A percentile compares a stretch with the other conserved stretches of the same genome.
Evolutionary conservation across 2,797 vertebrate genomes (phyloP).

Genomic region (Rhabdophis nuchalis): DNA sequence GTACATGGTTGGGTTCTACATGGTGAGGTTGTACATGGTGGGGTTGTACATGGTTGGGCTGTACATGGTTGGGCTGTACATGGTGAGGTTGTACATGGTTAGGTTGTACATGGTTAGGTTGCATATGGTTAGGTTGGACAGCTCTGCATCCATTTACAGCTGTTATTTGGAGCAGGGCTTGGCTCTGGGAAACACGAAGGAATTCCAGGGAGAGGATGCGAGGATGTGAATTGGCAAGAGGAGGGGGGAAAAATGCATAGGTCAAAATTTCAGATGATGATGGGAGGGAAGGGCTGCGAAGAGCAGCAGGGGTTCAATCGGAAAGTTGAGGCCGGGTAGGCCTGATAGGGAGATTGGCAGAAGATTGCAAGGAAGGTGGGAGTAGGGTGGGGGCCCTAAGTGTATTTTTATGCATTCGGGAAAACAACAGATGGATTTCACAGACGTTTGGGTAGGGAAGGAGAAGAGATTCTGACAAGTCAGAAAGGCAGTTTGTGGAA

Average conservation of each 20-base stretch:
- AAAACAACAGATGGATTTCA: background rate
- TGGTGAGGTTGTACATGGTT: too few relatives aligned
- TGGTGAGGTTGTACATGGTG: too few relatives aligned
- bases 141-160: background rate
- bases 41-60: too few relatives aligned
- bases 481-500: background rate
- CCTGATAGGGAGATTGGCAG: background rate
- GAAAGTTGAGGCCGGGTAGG: background rate
- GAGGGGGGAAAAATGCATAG: background rate
- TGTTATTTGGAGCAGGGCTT: background rate
- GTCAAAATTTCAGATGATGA: background rate
- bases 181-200: background rate
- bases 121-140: background rate
- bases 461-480: background rate
- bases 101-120: too few relatives aligned
- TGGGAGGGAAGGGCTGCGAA: background rate
- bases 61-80: too few relatives aligned
- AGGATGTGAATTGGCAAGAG: background rate
- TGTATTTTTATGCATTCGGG: background rate
- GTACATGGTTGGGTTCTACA: too few relatives aligned
- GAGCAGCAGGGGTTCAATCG: background rate
- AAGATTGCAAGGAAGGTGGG: background rate
- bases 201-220: background rate
- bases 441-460: background rate
- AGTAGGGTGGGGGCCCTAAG: background rate